Percentiles rank a stretch among this genome's conserved stretches.
phyloP scores from a whole-genome alignment of 1,140 invertebrate species.

The roundworm (Caenorhabditis elegans) region DNA sequence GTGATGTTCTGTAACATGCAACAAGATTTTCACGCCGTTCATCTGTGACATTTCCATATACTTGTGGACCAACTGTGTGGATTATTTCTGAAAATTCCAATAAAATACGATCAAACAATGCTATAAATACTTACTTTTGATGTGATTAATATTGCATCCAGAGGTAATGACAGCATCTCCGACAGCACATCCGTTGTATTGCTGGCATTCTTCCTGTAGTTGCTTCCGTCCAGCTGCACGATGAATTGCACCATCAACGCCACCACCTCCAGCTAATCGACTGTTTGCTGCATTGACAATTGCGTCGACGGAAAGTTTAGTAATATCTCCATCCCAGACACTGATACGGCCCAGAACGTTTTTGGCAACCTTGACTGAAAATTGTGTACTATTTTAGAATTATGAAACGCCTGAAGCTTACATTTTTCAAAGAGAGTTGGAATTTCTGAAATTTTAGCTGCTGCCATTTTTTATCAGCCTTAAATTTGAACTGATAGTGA shows the following conservation, averaged over 20 bases:
- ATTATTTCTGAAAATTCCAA: slow-evolving; percentile 41
- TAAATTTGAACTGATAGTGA: background rate
- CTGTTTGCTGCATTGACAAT: slow-evolving; percentile 45
- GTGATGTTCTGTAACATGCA: slow-evolving; percentile 24
- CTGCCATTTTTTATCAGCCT: background rate
- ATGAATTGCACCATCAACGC: slow-evolving; percentile 46
- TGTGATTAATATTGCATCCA: background rate
- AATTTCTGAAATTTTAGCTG: background rate
- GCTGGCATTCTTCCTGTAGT: slow-evolving; percentile 29
- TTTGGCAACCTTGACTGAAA: slow-evolving; percentile 18
- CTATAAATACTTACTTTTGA: slow-evolving; percentile 26
- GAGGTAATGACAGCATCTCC: slow-evolving; percentile 35
- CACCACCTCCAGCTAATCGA: slow-evolving; percentile 36
- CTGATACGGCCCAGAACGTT: slow-evolving; percentile 25
- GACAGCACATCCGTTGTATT: slow-evolving; percentile 18
- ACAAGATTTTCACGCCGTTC: background rate
- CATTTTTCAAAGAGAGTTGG: slow-evolving; percentile 35
- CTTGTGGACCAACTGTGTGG: slow-evolving; percentile 36
- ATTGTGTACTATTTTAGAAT: no score
- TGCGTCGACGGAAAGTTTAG: slow-evolving; percentile 40
- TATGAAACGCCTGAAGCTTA: background rate
- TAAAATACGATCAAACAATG: no score
- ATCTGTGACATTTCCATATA: background rate
- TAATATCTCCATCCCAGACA: slow-evolving; percentile 41
- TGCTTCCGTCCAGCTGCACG: slow-evolving; percentile 19